Percentiles rank a stretch among this genome's conserved stretches.
phyloP scores from a whole-genome alignment of 2,797 vertebrate genomes.

The Galagoides demidoff region DNA sequence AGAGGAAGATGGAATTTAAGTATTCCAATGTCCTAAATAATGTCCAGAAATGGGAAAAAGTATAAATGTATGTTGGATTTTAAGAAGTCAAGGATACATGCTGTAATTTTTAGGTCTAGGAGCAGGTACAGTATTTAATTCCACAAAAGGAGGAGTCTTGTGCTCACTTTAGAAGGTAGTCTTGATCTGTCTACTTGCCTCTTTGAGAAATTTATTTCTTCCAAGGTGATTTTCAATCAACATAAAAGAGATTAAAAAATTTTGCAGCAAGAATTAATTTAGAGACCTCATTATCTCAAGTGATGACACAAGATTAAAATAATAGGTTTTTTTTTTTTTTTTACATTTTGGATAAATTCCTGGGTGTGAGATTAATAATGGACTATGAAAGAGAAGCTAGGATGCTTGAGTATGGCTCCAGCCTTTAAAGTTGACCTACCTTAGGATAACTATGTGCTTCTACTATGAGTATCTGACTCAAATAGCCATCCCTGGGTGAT shows the following conservation, averaged over 20 bases:
- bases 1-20: slow-evolving; percentile 7
- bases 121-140: background rate
- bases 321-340: background rate
- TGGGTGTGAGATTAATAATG: background rate
- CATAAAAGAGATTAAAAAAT: background rate
- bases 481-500: background rate
- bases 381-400: background rate
- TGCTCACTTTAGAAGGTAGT: background rate
- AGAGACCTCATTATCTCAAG: background rate
- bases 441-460: background rate
- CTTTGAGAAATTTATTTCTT: slow-evolving; percentile 51
- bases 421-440: background rate
- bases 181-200: background rate
- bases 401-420: background rate
- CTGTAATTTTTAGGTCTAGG: background rate
- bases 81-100: background rate
- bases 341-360: background rate
- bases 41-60: background rate
- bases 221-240: background rate
- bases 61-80: background rate
- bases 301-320: slow-evolving; percentile 14
- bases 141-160: background rate
- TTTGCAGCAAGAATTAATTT: background rate
- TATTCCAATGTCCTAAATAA: background rate
- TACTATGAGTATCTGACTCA: background rate